Base-by-base conservation (phyloP, 2,888 invertebrate species). In the Chirona hameri region DNA sequence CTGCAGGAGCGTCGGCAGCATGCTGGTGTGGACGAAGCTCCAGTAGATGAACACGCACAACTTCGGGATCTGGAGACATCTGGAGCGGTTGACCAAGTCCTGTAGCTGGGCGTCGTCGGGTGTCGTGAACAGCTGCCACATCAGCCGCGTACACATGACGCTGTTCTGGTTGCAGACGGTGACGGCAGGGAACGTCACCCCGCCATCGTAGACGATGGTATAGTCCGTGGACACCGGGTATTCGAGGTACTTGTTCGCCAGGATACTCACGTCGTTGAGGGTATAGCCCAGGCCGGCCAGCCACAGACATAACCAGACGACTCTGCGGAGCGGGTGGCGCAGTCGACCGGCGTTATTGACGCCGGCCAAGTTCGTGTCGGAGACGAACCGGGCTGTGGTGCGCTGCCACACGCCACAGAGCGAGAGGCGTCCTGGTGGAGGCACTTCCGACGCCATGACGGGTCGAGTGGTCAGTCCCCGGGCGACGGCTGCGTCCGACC, bases 151-250 rank as follows among this genome's bases (percentile, higher is more conserved):
- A 24, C 76, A 76, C 76, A 76, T 76, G 46, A 76, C 24, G 76
- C 76, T 76, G 76, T 76, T 76, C 76, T 76, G 76, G 24, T 76
- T 76, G 46, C 76, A 76, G 46, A 76, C 46, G 46, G 76, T 76
- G 76, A 76, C 76, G 46, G 76, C 76, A 24, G 76, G 76, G 12
- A 76, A 76, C 24, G 76, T 76, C 39, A 76, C 76, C 1, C 24
- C 18, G 76, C 39, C 12, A 24, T 76, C 39, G 39, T 46, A 76
- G 39, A 7, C 18, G 10, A 76, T 46, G 46, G 31, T 24, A 10
- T 24, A 46, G 46, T 24, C 24, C 39, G 76, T 76, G 24, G 39
- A 39, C 39, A 76, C 46, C 76, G 76, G 76, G 76, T 76, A 76
- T 4, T 15, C 18, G 10, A 46, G 24, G 46, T 24, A 76, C 24